A percentile compares a stretch with the other conserved stretches of the same genome.
These are phyloP conservation scores for Chloebia gouldiae DNA, from an alignment of 2,113 vertebrate genomes.

Conservation along the genomic window DNA sequence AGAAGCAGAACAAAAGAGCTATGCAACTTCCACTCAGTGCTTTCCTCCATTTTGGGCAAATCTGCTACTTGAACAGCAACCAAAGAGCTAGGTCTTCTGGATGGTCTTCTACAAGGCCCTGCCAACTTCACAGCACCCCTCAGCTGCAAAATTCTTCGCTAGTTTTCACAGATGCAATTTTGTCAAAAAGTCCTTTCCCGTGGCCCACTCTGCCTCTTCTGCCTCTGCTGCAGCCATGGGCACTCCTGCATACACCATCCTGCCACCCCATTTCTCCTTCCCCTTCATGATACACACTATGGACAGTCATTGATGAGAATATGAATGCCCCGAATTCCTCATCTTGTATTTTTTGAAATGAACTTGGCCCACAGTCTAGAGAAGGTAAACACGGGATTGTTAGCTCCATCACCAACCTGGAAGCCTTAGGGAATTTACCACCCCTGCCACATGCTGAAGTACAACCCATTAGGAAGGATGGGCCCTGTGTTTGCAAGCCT, in stretches of 20 bases:
- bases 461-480: neutral
- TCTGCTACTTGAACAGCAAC: neutral
- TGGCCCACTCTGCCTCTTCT: neutral
- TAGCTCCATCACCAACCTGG: neutral
- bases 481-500: neutral
- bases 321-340: neutral
- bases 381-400: neutral
- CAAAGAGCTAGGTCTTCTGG: slow-evolving; percentile 56
- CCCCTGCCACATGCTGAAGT: neutral
- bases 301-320: neutral
- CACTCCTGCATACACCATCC: too few species aligned
- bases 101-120: neutral
- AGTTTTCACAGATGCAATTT: neutral
- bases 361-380: neutral
- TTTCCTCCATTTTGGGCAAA: neutral
- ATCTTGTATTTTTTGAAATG: accelerated
- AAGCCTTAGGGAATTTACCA: neutral
- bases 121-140: slow-evolving; percentile 21
- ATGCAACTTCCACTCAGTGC: slow-evolving; percentile 29
- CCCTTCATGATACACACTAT: neutral
- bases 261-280: neutral
- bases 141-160: neutral
- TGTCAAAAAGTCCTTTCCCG: neutral
- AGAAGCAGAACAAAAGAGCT: slow-evolving; percentile 37
- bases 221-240: accelerated